Base-by-base conservation (phyloP, 2,888 invertebrate species). In the Aphodius granarius region DNA sequence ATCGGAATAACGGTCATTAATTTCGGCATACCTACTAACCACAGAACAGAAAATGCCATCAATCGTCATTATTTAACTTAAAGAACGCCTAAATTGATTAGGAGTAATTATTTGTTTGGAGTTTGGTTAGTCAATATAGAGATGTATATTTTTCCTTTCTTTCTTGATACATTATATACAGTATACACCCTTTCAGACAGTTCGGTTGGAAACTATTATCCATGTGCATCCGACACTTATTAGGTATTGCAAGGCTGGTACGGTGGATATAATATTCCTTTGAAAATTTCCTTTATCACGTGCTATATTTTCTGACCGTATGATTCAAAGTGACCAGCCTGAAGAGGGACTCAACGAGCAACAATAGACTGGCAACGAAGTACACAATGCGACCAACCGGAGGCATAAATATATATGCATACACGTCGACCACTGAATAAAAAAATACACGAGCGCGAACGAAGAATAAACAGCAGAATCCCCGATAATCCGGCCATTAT, bases 401-500 rank as follows among this genome's bases (percentile, higher is more conserved):
- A 43, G 43, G 43, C 13, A 43, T 43, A 43, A 9, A 43, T 43
- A 43, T 43, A 43, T 43, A 43, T 43, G 43, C 43, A 43, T 43
- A 43, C 43, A 43, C 43, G 43, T 43, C 43, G 1, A 43, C 43
- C 43, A 13, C 43, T 43, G 43, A 43, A 43, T 43, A 43, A 43
- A 2, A 43, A 43, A 43, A 43, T 9, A 43, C 23, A 43, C 43
- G 43, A 43, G 43, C 43, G 43, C 6, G 43, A 43, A 43, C 43
- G 43, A 43, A 43, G 43, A 43, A 43, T 43, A 43, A 43, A 43
- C 43, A 43, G 43, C 73, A 77, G 80, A 80, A 80, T 79, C 78
- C 79, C 72, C 72, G 79, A 81, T 83, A 83, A 83, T 83, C 83
- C 82, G 78, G 77, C 80, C 79, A 80, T 83, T 83, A 82, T 83